Percentiles rank a stretch among this genome's conserved stretches.
phyloP scores from a whole-genome alignment of 2,888 invertebrate species.

The Esperia sulphurella region DNA sequence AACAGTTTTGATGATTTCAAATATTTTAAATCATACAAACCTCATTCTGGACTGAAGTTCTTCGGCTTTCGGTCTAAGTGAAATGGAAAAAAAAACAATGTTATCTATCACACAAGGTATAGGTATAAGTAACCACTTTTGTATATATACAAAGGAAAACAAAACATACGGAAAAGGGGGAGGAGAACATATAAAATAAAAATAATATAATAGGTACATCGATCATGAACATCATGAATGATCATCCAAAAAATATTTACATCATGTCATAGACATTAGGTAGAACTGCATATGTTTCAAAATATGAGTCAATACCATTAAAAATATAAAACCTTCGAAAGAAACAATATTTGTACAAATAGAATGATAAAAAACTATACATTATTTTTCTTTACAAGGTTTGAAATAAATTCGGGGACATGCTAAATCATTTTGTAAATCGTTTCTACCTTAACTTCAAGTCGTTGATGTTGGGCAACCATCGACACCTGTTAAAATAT shows the following conservation, averaged over 20 bases:
- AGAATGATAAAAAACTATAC: too few relatives aligned
- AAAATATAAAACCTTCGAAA: too few relatives aligned
- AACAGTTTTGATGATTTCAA: constrained; percentile 11
- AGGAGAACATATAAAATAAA: too few relatives aligned
- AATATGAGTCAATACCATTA: too few relatives aligned
- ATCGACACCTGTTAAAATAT: constrained; percentile 53
- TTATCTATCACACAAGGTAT: constrained; percentile 33
- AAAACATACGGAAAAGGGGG: not conserved
- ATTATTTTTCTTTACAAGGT: constrained; percentile 8
- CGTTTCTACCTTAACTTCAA: constrained; percentile 63
- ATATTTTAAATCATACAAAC: constrained; percentile 24
- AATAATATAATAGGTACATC: too few relatives aligned
- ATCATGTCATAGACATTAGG: too few relatives aligned
- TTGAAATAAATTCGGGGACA: constrained; percentile 3
- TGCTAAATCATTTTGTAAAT: constrained; percentile 4
- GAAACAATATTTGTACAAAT: too few relatives aligned
- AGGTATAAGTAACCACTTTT: not conserved
- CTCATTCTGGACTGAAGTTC: constrained; percentile 61
- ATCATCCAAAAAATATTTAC: too few relatives aligned
- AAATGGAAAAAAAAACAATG: constrained; percentile 20
- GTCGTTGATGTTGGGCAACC: constrained; percentile 50
- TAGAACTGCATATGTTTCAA: too few relatives aligned
- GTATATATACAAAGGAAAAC: not conserved
- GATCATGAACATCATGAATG: too few relatives aligned
- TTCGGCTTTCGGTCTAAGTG: constrained; percentile 62